phyloP scores from a whole-genome alignment of 1,140 invertebrate species.

The Orussus abietinus region DNA sequence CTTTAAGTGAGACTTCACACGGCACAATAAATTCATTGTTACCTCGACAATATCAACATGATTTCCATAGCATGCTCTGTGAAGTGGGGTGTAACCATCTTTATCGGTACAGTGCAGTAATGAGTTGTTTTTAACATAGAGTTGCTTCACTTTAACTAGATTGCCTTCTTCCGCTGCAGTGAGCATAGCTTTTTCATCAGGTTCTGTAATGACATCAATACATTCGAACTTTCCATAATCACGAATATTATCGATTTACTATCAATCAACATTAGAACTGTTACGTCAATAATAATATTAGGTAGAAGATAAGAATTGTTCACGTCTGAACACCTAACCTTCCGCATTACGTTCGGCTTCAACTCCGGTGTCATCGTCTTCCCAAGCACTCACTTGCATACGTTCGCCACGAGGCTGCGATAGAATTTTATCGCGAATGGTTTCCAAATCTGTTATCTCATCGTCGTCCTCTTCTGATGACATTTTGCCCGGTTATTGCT shows the following conservation, averaged over 20 bases:
- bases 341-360: slow-evolving; percentile 50
- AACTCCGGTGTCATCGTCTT: slow-evolving; percentile 53
- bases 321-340: slow-evolving; percentile 38
- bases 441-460: slow-evolving; percentile 37
- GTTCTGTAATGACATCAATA: too few species aligned
- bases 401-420: slow-evolving; percentile 32
- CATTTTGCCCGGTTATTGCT: slow-evolving; percentile 17
- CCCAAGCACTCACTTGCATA: slow-evolving; percentile 56
- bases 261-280: too few species aligned
- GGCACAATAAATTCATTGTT: neutral
- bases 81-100: slow-evolving; percentile 89
- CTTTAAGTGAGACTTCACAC: slow-evolving; percentile 1
- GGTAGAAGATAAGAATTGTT: neutral
- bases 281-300: too few species aligned
- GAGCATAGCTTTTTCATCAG: slow-evolving; percentile 66
- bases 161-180: slow-evolving; percentile 81
- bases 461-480: slow-evolving; percentile 47
- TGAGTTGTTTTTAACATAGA: slow-evolving; percentile 60
- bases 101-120: slow-evolving; percentile 71
- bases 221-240: neutral
- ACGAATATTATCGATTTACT: too few species aligned
- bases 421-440: slow-evolving; percentile 40
- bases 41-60: slow-evolving; percentile 73
- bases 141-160: slow-evolving; percentile 60
- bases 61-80: slow-evolving; percentile 88